Base-by-base conservation (phyloP, 1,140 invertebrate species). In the Cecropterus lyciades region DNA sequence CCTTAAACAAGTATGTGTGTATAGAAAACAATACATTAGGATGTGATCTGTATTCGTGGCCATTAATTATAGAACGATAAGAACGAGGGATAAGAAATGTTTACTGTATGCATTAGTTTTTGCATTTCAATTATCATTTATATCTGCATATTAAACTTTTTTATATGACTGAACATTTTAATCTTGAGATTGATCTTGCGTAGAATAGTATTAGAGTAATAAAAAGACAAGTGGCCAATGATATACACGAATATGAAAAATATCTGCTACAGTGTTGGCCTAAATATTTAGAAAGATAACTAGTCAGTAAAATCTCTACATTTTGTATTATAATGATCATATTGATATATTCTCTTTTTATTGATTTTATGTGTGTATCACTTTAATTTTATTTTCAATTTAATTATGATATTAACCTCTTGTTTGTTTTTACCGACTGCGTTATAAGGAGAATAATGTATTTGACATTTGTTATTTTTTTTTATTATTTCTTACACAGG, bases 221-320 rank as follows among this genome's bases (percentile, higher is more conserved):
- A 13, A 27, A 24, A 42, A 42, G 14, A 55, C 33, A 56, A 24
- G 55, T 45, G 55, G 55, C 55, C 55, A 57, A 57, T 45, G 42
- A 0, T 46, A 7, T 46, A 57, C 17, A 16, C 10, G 24, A 57
- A 17, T 1, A 16, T 56, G 43, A 13, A 9, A 51, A 51, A 15
- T n/a, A 30, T 33, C 24, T 59, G 11, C 20, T 14, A 13, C 24
- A 33, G 24, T 30, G 13, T 43, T 24, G 42, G 42, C 55, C 55
- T 46, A 57, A 52, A 45, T 45, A 45, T 57, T 43, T 57, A 45
- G 55, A 42, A 56, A 17, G 20, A 52, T 57, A 57, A 57, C 40
- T 57, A 57, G 55, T 57, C 55, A 57, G 55, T 57, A 57, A 57
- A 9, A 57, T 57, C 55, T 57, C 42, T 45, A 57, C 37, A 27